Evolutionary conservation across 2,113 vertebrate species (phyloP).

Genomic region (Arizona elegans): DNA sequence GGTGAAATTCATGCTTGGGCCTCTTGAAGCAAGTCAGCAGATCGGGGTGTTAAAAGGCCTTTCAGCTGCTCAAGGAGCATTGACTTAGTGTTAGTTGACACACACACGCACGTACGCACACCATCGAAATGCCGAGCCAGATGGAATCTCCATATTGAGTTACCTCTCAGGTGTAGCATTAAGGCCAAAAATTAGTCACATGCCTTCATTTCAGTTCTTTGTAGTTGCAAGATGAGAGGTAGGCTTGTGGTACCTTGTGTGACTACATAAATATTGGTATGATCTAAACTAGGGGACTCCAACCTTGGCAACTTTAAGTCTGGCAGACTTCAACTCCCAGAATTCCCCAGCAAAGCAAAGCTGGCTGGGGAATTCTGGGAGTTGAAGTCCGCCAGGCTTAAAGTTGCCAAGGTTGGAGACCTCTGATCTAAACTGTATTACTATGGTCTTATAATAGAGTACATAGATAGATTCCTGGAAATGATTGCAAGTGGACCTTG

Average conservation of each 20-base stretch:
- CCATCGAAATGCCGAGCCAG: background rate
- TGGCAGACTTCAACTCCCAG: too few species aligned
- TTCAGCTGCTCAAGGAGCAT: background rate
- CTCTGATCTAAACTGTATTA: background rate
- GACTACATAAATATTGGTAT: conserved; percentile 46
- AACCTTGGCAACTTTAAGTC: too few species aligned
- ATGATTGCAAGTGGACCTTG: background rate
- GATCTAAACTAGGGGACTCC: background rate
- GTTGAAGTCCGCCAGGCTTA: too few species aligned
- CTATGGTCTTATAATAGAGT: background rate
- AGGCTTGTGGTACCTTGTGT: background rate
- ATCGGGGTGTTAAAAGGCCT: background rate
- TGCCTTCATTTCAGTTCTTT: background rate
- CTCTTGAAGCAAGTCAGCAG: background rate
- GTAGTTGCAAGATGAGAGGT: background rate
- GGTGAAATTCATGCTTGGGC: background rate
- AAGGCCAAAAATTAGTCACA: background rate
- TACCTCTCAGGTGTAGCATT: background rate
- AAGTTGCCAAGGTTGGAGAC: too few species aligned
- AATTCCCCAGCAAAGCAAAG: too few species aligned
- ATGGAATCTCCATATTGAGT: background rate
- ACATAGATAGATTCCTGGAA: background rate
- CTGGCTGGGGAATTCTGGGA: too few species aligned
- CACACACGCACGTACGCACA: too few species aligned
- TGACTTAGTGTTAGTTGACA: background rate